A percentile compares a stretch with the other conserved stretches of the same genome.
Conservation (phyloP, 2,113 vertebrate genomes). For the Serinus canaria region DNA sequence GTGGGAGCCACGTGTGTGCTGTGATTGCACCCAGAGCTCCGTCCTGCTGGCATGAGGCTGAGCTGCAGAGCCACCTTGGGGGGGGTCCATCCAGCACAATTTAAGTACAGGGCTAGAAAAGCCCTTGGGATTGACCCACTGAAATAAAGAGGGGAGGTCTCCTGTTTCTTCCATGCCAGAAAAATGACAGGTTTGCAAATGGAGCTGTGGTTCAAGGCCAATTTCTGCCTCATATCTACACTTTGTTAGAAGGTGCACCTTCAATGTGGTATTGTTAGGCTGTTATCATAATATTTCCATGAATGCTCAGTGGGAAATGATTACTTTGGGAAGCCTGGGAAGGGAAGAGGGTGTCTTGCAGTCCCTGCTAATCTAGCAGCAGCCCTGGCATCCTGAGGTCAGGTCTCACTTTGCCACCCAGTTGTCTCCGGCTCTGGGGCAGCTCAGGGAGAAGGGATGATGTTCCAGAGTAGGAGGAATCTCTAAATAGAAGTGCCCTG, state of each 20-base stretch:
- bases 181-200: neutral
- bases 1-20: fast-evolving
- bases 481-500: neutral
- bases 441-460: neutral
- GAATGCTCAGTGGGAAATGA: neutral
- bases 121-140: neutral
- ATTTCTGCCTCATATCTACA: neutral
- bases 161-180: fast-evolving
- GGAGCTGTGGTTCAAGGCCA: neutral
- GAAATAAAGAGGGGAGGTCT: neutral
- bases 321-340: neutral
- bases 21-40: fast-evolving
- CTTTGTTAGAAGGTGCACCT: neutral
- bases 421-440: neutral
- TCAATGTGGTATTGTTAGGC: conserved; percentile 13
- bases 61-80: fast-evolving
- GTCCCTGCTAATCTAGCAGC: neutral
- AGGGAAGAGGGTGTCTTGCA: neutral
- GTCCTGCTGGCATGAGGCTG: neutral
- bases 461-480: neutral
- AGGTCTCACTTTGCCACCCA: neutral
- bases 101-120: neutral
- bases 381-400: neutral
- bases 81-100: neutral
- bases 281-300: conserved; percentile 11